phyloP scores from a whole-genome alignment of 2,797 vertebrate genomes.

The Babyrousa celebensis region DNA sequence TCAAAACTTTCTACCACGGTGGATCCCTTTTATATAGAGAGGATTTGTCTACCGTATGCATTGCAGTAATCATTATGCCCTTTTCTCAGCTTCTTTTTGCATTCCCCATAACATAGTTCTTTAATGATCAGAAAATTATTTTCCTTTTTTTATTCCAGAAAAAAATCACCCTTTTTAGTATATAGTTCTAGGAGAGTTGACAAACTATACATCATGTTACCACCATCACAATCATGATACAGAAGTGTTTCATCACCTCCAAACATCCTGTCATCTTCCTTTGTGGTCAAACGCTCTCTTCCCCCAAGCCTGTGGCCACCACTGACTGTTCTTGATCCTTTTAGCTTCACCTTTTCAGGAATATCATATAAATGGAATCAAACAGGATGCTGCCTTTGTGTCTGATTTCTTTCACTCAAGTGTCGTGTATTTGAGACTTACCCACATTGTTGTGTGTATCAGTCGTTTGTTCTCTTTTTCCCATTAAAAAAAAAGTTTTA shows the following conservation, averaged over 20 bases:
- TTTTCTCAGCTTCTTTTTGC: not conserved
- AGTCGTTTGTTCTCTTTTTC: not conserved
- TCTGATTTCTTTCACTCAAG: slow-evolving; percentile 18
- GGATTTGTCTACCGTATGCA: not conserved
- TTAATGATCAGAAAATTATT: slow-evolving; percentile 57
- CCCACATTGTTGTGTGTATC: not conserved
- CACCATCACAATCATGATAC: not conserved
- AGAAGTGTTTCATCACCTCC: not conserved
- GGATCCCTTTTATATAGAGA: not conserved
- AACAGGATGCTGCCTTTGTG: not conserved
- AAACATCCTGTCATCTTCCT: not conserved
- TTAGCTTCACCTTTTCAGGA: slow-evolving; percentile 46
- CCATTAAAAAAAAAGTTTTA: not conserved
- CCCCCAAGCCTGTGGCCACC: not conserved
- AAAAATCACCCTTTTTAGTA: not conserved
- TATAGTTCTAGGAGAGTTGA: slow-evolving; percentile 16
- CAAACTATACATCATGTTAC: not conserved
- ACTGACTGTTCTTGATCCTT: not conserved
- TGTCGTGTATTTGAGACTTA: not conserved
- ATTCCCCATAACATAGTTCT: not conserved
- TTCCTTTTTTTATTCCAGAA: not conserved
- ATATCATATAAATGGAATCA: not conserved
- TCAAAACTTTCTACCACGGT: not conserved
- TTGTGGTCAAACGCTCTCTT: not conserved
- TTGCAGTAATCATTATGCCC: not conserved